A percentile compares a stretch with the other conserved stretches of the same genome.
phyloP scores from a whole-genome alignment of 1,140 invertebrate genomes.

The Globodera rostochiensis region DNA sequence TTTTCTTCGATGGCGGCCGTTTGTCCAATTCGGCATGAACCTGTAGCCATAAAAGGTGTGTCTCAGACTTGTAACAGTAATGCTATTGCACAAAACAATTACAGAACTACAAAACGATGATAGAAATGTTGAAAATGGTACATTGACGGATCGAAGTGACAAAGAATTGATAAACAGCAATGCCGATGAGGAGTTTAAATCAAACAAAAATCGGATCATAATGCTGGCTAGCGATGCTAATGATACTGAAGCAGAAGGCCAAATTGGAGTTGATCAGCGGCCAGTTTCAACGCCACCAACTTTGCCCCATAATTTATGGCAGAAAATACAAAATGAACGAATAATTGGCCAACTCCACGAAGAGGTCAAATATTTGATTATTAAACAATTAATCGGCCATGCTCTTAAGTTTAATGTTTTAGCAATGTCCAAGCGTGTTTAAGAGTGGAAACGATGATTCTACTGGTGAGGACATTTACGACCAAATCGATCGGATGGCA shows the following conservation, averaged over 20 bases:
- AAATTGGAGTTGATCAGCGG: not conserved
- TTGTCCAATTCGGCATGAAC: not conserved
- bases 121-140: too few relatives aligned
- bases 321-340: not conserved
- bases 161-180: too few relatives aligned
- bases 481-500: constrained; percentile 27
- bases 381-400: not conserved
- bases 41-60: not conserved
- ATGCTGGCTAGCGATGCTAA: not conserved
- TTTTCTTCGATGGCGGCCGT: not conserved
- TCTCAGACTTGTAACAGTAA: not conserved
- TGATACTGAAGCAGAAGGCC: not conserved
- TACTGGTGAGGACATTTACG: constrained; percentile 10
- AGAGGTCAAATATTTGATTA: not conserved
- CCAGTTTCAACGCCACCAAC: not conserved
- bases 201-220: not conserved
- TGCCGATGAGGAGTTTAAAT: too few relatives aligned
- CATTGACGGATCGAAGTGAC: too few relatives aligned
- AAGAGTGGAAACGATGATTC: not conserved
- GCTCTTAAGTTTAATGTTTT: not conserved
- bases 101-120: not conserved
- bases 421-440: not conserved
- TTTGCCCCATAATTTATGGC: not conserved
- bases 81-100: not conserved
- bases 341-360: not conserved